These are phyloP conservation scores for Astropecten irregularis DNA, from an alignment of 53 echinoderm and acorn worm genomes.

Conservation along the genomic window DNA sequence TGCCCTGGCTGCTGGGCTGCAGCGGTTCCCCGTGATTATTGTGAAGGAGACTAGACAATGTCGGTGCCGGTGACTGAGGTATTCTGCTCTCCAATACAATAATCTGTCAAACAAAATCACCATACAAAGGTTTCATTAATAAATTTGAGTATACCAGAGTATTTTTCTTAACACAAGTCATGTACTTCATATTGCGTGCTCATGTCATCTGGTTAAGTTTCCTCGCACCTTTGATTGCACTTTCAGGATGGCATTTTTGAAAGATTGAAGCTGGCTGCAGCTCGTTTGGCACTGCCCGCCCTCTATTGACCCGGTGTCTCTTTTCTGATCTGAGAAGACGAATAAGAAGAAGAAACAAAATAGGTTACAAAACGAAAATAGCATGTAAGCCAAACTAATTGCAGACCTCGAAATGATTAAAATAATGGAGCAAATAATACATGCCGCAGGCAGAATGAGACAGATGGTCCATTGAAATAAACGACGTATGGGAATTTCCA, in stretches of 20 bases:
- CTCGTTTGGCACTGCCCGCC: constrained; percentile 26
- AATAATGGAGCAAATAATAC: too few species aligned
- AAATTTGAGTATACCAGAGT: background rate
- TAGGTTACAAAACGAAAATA: too few species aligned
- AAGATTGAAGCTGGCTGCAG: constrained; percentile 23
- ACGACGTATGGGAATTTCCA: too few species aligned
- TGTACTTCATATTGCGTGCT: too few species aligned
- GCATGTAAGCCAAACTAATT: too few species aligned
- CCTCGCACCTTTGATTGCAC: constrained; percentile 39
- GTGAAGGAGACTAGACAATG: background rate
- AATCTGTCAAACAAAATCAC: constrained; percentile 3
- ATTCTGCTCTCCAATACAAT: constrained; percentile 24
- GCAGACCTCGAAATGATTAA: too few species aligned
- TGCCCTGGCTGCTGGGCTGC: constrained; percentile 7
- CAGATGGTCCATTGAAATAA: too few species aligned
- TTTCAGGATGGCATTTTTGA: constrained; percentile 45
- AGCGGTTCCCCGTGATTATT: constrained; percentile 15
- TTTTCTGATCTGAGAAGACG: background rate
- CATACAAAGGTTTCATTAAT: too few species aligned
- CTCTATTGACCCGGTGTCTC: constrained; percentile 2
- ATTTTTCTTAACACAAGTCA: too few species aligned
- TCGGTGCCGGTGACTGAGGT: constrained; percentile 10
- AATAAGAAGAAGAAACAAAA: too few species aligned
- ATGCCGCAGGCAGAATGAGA: too few species aligned
- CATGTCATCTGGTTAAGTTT: too few species aligned